Base-by-base conservation (phyloP, 2,888 invertebrate species). In the Drosophila niveifrons region DNA sequence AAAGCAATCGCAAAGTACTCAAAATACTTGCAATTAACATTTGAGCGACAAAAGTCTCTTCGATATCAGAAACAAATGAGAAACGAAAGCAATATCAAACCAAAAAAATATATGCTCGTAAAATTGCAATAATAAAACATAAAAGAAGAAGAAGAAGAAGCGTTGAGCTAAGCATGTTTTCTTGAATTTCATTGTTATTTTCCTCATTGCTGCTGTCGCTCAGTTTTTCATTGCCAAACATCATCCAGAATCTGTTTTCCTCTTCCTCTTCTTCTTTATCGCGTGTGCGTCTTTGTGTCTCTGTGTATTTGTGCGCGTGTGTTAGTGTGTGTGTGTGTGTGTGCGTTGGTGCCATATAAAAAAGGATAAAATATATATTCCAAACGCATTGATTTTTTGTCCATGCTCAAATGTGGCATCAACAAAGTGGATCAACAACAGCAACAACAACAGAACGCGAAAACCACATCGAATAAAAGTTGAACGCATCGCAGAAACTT, bases 321-420 rank as follows among this genome's bases (percentile, higher is more conserved):
- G 39, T 47, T 43, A 13, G 43, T 53, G 57, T n/a, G 48, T 10
- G 43, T 15, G 61, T 44, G 29, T 29, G 53, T 46, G 59, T 65
- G 66, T 56, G 59, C 50, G 36, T 3, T 15, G 31, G 57, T 28
- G 73, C 50, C 72, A 69, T 57, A 79, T 78, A 74, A 82, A 88
- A 57, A 88, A 82, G 88, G 82, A 88, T 88, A 84, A 85, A 82
- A 88, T 85, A 88, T 85, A 88, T 85, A 88, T 85, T 72, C 67
- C 65, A 11, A 63, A 11, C 65, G 73, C 85, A 84, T 88, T 83
- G 86, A 88, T 84, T 88, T 87, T 82, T 36, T 46, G n/a, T 52
- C 39, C 61, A 57, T 61, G 43, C 13, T 63, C 51, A 59, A 63
- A 62, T 72, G 58, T 72, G 74, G 62, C 74, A 63, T 18, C 69